These are phyloP conservation scores for Xestia c-nigrum DNA, from an alignment of 2,888 invertebrate species.

Conservation along the genomic window DNA sequence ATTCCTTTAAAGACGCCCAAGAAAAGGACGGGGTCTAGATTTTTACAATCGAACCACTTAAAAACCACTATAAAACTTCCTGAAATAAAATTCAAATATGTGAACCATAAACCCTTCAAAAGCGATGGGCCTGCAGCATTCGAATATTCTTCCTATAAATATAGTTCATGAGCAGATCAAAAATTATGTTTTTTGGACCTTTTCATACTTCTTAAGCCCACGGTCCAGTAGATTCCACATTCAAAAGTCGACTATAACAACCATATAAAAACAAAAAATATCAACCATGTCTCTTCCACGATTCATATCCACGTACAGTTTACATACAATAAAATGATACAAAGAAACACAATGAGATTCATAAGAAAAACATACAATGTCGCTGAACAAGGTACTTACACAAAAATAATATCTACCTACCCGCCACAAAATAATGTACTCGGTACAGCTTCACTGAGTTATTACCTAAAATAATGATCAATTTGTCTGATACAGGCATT, in stretches of 20 bases:
- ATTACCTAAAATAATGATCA: constrained; percentile 55
- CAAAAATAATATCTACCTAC: constrained; percentile 17
- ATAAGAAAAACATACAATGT: constrained; percentile 54
- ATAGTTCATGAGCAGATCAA: background rate
- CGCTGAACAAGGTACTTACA: constrained; percentile 18
- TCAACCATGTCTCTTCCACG: background rate
- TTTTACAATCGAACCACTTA: background rate
- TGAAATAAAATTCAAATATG: background rate
- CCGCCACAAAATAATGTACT: constrained; percentile 30
- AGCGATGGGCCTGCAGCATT: background rate
- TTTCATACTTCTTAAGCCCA: background rate
- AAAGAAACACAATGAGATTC: constrained; percentile 54
- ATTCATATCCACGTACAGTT: constrained; percentile 27
- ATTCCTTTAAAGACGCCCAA: background rate
- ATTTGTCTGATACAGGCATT: constrained; percentile 39
- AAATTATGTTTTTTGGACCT: background rate
- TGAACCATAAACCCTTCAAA: background rate
- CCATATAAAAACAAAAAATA: background rate
- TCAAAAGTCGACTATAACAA: background rate
- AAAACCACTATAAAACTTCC: background rate
- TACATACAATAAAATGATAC: constrained; percentile 54
- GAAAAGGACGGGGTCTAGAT: background rate
- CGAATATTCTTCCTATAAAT: background rate
- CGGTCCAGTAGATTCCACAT: background rate
- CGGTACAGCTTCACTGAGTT: constrained; percentile 8